Evolutionary conservation across 2,113 vertebrate genomes (phyloP), one percentile per base, ranked within the genome.

Genomic region (Ariopsis seemanni): DNA sequence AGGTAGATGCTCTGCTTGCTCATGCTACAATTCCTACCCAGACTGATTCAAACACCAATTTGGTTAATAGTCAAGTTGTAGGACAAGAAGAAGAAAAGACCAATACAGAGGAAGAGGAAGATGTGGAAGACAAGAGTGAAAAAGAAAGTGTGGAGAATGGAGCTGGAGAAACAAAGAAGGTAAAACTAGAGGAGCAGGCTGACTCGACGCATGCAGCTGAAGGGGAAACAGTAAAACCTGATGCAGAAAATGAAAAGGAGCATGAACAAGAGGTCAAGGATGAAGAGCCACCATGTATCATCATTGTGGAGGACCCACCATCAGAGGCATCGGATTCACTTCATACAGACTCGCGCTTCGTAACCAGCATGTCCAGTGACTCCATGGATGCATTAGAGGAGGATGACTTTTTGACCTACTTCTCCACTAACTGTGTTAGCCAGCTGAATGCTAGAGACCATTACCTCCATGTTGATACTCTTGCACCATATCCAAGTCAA

Each of bases 381-480:
- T 99, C 98, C 12, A 87, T 98, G 63, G 97, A 97, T 0, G 97
- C 96, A 0, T 90, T 99, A 88, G 97, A 99, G 87, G 97, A 98
- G 84, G 97, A 99, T 0, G 97, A 97, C 89, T 78, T 96, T 88
- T 58, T 97, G 90, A 6, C 95, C 0, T 96, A 96, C 79, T 97
- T 96, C 67, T 96, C 96, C 81, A 95, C 95, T 60, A 96, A 95
- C 83, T 5, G 89, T 42, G 93, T 94, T 0, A 88, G 90, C 55
- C 93, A 93, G 74, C 93, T 95, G 75, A 93, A 84, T 4, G 88
- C 94, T 0, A 88, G 53, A 86, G 60, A 89, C 0, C 88, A 92
- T 0, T 92, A 82, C 5, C 92, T 94, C 90, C 83, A 85, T 2
- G 69, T 48, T 25, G 83, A 84, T 79, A 52, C 86, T 55, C 25